These are phyloP conservation scores for Geophilus truncorum DNA, from an alignment of 2,888 invertebrate species.

Conservation along the genomic window DNA sequence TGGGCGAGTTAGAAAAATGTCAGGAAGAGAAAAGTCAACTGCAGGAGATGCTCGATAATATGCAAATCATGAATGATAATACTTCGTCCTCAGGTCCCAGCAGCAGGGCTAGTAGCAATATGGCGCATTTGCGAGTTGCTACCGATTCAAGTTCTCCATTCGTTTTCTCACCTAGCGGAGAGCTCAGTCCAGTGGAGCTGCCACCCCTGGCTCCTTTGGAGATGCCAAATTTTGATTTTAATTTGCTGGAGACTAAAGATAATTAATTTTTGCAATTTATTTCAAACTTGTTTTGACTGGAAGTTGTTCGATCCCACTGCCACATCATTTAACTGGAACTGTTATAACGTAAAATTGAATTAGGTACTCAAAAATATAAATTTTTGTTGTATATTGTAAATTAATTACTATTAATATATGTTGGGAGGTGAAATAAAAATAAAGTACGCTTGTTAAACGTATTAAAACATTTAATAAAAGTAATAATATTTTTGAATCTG, in stretches of 20 bases:
- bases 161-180: slow-evolving; percentile 42
- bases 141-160: slow-evolving; percentile 35
- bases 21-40: slow-evolving; percentile 36
- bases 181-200: slow-evolving; percentile 40
- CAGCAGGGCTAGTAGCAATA: background rate
- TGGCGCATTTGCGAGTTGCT: background rate
- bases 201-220: slow-evolving; percentile 57
- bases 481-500: background rate
- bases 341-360: too few species aligned
- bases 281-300: background rate
- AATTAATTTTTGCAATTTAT: background rate
- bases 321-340: too few species aligned
- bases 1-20: slow-evolving; percentile 42
- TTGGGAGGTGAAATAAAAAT: background rate
- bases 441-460: background rate
- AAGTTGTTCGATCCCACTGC: too few species aligned
- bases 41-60: slow-evolving; percentile 28
- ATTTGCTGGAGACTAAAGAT: background rate
- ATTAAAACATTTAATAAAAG: background rate
- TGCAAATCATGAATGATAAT: slow-evolving; percentile 28
- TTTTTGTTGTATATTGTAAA: background rate
- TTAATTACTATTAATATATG: background rate
- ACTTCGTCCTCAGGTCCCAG: background rate
- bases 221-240: slow-evolving; percentile 59
- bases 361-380: too few species aligned